Percentiles rank a stretch among this genome's conserved stretches.
phyloP scores from a whole-genome alignment of 2,113 vertebrate species.

The Balaeniceps rex region DNA sequence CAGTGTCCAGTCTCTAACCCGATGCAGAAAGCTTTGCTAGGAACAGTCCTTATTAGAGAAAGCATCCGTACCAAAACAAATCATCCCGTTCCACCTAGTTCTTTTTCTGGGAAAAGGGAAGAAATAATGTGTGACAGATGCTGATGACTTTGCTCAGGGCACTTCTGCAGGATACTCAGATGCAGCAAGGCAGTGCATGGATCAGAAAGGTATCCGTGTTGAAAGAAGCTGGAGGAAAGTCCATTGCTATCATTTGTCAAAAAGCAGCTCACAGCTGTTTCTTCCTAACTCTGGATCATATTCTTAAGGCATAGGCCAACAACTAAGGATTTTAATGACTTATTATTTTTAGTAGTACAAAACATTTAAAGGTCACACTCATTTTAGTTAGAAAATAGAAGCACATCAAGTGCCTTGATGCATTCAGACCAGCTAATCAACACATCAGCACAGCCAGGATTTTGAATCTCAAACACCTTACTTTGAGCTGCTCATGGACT shows the following conservation, averaged over 20 bases:
- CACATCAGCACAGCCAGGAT: not conserved
- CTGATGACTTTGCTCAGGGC: not conserved
- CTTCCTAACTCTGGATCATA: not conserved
- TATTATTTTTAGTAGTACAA: conserved; percentile 1
- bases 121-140: not conserved
- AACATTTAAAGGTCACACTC: not conserved
- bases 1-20: not conserved
- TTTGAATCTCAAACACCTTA: conserved; percentile 15
- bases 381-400: conserved; percentile 18
- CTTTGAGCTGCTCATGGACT: not conserved
- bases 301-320: not conserved
- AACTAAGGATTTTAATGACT: conserved; percentile 8
- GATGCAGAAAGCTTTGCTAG: not conserved
- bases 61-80: not conserved
- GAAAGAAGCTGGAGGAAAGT: not conserved
- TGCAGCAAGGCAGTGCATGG: not conserved
- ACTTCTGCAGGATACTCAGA: not conserved
- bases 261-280: not conserved
- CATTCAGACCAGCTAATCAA: conserved; percentile 31
- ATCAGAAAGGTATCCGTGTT: not conserved
- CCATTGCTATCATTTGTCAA: not conserved
- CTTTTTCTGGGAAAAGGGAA: not conserved
- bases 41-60: not conserved
- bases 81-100: not conserved
- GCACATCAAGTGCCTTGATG: not conserved